Conservation (phyloP, 2,888 invertebrate genomes). For the Graphium colonna region DNA sequence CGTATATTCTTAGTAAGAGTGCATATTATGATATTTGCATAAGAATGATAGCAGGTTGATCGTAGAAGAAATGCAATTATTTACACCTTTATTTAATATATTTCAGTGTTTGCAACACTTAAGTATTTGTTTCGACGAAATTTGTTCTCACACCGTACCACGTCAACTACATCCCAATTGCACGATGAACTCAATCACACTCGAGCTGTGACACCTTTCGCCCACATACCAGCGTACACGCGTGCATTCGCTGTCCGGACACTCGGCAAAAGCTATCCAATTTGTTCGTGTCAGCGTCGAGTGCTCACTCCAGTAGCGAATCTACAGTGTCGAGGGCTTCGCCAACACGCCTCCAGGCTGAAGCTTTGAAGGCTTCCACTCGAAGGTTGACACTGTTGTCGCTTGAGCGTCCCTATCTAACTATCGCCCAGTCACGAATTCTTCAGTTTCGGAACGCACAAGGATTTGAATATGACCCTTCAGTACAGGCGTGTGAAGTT, state of each 20-base stretch:
- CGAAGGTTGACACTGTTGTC: constrained; percentile 17
- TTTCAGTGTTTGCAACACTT: no score
- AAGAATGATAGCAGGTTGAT: no score
- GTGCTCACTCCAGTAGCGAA: constrained; percentile 19
- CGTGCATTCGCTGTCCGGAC: constrained; percentile 14
- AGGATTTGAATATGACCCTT: neutral
- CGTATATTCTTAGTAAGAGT: no score
- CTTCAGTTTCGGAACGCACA: constrained; percentile 4
- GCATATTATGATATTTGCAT: no score
- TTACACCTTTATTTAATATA: no score
- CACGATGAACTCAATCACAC: neutral
- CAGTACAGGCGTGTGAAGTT: no score
- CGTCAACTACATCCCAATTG: no score
- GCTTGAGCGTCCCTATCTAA: constrained; percentile 10
- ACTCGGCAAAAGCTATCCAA: constrained; percentile 21
- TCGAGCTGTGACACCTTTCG: neutral
- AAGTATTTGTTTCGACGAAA: no score
- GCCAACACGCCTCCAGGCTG: constrained; percentile 17
- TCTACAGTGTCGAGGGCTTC: constrained; percentile 19
- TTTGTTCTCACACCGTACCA: no score
- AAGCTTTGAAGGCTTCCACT: constrained; percentile 23
- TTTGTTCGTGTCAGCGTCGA: constrained; percentile 21
- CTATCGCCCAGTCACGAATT: constrained; percentile 12
- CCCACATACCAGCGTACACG: neutral
- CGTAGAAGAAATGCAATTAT: no score